phyloP scores from a whole-genome alignment of 2,797 vertebrate species.

The Spinibarbus caldwelli region DNA sequence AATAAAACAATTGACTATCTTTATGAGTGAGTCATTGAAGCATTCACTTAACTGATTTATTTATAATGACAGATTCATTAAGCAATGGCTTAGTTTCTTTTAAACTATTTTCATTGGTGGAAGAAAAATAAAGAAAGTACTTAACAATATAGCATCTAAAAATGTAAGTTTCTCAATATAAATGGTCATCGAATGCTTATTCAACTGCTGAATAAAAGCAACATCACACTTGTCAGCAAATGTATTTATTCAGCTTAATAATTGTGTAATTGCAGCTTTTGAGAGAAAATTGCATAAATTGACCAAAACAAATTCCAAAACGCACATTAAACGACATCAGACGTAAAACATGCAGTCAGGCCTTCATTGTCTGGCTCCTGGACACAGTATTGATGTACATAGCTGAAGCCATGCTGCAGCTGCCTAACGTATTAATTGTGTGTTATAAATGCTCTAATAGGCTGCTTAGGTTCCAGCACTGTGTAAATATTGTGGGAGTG shows the following conservation, averaged over 20 bases:
- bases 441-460: constrained; percentile 30
- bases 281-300: background rate
- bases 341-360: background rate
- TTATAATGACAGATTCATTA: background rate
- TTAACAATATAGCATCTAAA: background rate
- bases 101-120: background rate
- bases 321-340: background rate
- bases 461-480: constrained; percentile 14
- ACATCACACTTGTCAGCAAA: background rate
- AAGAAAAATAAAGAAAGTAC: background rate
- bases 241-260: background rate
- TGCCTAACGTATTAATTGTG: constrained; percentile 27
- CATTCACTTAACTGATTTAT: background rate
- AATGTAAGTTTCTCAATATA: background rate
- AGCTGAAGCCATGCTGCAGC: background rate
- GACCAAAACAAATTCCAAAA: background rate
- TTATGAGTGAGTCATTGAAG: background rate
- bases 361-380: background rate
- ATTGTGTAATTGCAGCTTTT: background rate
- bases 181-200: background rate
- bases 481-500: constrained; percentile 51
- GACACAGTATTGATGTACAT: background rate
- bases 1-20: background rate
- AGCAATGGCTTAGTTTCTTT: background rate
- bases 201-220: background rate